Evolutionary conservation across 2,888 invertebrate species (phyloP).

Genomic region (Podabrus alpinus): DNA sequence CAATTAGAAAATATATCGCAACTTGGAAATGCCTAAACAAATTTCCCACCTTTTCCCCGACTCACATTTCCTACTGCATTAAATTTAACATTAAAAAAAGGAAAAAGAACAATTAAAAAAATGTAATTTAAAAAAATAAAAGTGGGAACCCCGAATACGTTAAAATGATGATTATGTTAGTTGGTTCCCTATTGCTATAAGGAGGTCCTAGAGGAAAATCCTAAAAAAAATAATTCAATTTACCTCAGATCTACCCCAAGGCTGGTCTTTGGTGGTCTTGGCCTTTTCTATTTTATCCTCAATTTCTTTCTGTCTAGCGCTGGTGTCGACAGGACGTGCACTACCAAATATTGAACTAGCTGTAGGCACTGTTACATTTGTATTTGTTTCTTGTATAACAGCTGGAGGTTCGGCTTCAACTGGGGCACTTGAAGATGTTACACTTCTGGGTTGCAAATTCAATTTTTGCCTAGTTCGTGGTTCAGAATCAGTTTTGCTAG

Average conservation of each 20-base stretch:
- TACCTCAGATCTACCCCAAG: slow-evolving; percentile 32
- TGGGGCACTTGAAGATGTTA: slow-evolving; percentile 65
- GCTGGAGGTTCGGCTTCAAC: slow-evolving; percentile 56
- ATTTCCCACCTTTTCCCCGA: no score
- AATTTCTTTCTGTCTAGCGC: slow-evolving; percentile 86
- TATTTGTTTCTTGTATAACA: slow-evolving; percentile 42
- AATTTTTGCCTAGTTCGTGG: slow-evolving; percentile 77
- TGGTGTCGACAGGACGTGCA: slow-evolving; percentile 93
- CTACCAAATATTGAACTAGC: slow-evolving; percentile 87
- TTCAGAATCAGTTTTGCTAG: slow-evolving; percentile 46
- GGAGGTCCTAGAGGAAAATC: no score
- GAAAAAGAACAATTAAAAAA: no score
- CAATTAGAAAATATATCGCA: no score
- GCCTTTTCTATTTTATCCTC: slow-evolving; percentile 81
- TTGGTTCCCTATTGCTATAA: no score
- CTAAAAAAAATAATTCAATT: neutral
- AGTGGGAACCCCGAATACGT: no score
- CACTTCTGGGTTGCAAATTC: slow-evolving; percentile 78
- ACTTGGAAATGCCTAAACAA: no score
- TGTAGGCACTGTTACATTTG: slow-evolving; percentile 50
- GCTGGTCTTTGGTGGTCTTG: slow-evolving; percentile 33
- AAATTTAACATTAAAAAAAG: no score
- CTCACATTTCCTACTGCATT: no score
- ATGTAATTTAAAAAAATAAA: no score
- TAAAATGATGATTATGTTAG: no score